These are phyloP conservation scores for Acanthisitta chloris DNA, from an alignment of 2,113 vertebrate species.

Conservation along the genomic window DNA sequence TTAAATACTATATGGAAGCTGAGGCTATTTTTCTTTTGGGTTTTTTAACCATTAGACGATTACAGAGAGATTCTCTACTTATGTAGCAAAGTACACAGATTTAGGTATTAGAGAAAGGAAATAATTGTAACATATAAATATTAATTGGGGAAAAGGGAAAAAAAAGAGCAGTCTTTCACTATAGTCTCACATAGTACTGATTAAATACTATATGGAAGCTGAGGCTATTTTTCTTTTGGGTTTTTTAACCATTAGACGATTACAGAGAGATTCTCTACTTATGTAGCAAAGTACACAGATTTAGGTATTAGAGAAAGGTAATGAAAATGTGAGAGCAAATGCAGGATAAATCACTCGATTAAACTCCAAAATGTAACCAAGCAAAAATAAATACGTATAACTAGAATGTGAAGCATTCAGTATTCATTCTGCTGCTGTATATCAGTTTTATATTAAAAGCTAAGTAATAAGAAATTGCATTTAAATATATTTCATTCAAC, in stretches of 20 bases:
- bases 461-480: neutral
- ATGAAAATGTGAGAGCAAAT: neutral
- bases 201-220: neutral
- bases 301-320: neutral
- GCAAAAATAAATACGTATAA: neutral
- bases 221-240: neutral
- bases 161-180: neutral
- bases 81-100: neutral
- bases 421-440: neutral
- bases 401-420: neutral
- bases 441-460: neutral
- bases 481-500: neutral
- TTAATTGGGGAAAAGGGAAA: neutral
- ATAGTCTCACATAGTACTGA: neutral
- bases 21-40: neutral
- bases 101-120: neutral
- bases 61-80: neutral
- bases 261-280: neutral
- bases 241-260: neutral
- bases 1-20: neutral
- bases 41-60: neutral
- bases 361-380: neutral
- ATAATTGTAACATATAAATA: neutral
- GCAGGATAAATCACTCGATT: neutral
- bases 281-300: neutral